phyloP scores from a whole-genome alignment of 2,797 vertebrate genomes.

The Coluber constrictor region DNA sequence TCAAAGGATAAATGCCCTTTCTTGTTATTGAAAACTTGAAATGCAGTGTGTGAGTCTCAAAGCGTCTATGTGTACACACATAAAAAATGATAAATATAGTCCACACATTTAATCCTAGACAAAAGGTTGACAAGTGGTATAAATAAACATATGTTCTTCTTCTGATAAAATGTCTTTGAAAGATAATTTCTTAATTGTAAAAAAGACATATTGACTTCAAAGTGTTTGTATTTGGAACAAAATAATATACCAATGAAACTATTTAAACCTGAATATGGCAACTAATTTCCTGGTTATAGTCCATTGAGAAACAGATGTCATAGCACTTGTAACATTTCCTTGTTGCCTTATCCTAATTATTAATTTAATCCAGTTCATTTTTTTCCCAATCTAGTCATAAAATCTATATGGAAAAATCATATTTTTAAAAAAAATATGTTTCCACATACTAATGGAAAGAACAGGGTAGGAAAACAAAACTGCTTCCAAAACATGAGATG shows the following conservation, averaged over 20 bases:
- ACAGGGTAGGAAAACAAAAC: neutral
- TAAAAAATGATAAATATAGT: neutral
- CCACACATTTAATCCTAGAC: neutral
- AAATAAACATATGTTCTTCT: neutral
- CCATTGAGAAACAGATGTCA: conserved; percentile 15
- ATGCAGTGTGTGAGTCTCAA: neutral
- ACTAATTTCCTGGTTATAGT: neutral
- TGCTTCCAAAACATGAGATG: neutral
- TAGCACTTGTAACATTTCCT: conserved; percentile 13
- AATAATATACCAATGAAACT: neutral
- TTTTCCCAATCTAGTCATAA: neutral
- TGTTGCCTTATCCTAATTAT: neutral
- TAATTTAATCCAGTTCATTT: neutral
- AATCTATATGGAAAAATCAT: neutral
- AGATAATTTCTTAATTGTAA: neutral
- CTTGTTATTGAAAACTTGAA: conserved; percentile 10
- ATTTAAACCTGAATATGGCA: conserved; percentile 6
- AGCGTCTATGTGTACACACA: neutral
- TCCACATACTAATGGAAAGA: neutral
- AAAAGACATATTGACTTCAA: neutral
- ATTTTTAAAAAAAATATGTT: neutral
- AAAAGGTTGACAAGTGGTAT: neutral
- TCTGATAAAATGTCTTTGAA: neutral
- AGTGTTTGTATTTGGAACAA: neutral
- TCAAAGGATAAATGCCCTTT: conserved; percentile 35